Conservation (phyloP, 1,140 invertebrate species). For the Acromyrmex echinatior region DNA sequence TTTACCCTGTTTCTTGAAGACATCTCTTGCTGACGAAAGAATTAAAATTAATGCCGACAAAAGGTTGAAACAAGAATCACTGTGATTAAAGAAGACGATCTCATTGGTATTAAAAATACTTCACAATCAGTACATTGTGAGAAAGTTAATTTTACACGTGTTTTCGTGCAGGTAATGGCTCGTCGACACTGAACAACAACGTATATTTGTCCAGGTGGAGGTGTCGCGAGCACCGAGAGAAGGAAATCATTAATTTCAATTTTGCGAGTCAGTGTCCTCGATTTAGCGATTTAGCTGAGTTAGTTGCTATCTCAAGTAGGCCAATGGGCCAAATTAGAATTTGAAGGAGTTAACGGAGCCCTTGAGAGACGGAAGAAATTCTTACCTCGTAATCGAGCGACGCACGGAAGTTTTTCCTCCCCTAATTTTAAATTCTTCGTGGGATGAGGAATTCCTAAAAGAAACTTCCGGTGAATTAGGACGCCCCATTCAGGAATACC, state of each 20-base stretch:
- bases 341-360: conserved; percentile 11
- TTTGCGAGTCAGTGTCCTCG: conserved; percentile 1
- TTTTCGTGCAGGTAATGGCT: background rate
- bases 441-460: conserved; percentile 4
- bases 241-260: conserved; percentile 37
- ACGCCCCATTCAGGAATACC: conserved; percentile 14
- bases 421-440: conserved; percentile 49
- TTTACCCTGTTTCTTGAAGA: too few relatives aligned
- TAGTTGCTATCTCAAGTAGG: conserved; percentile 1
- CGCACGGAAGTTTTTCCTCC: background rate
- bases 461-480: conserved; percentile 5
- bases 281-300: conserved; percentile 27
- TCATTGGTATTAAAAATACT: background rate
- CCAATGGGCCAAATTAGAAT: conserved; percentile 44
- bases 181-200: background rate
- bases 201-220: background rate
- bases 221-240: background rate
- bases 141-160: conserved; percentile 13
- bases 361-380: background rate
- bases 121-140: background rate
- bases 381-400: background rate
- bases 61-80: background rate
- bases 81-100: background rate
- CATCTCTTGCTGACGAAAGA: too few relatives aligned
- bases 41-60: too few relatives aligned